Base-by-base conservation (phyloP, 2,113 vertebrate genomes). In the Orthochromis indermauri region DNA sequence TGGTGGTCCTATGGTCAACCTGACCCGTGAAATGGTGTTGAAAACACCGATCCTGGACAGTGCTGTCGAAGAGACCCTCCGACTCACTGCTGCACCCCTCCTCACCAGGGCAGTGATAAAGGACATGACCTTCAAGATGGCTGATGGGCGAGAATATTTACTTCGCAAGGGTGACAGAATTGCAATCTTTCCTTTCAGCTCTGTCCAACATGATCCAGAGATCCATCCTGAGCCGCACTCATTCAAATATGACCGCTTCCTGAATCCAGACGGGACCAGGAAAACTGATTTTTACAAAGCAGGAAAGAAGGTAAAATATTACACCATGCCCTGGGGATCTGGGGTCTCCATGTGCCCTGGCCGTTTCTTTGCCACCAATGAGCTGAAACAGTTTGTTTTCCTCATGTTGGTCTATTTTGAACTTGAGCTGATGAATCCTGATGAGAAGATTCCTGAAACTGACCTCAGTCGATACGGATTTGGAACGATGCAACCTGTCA, bases 261-360 rank as follows among this genome's bases (percentile, higher is more conserved):
- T 99, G 7, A 97, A 96, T 28, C 89, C 96, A 1, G 93, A 97
- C 0, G 96, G 97, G 21, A 96, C 84, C 92, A 97, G 90, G 84
- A 99, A 97, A 61, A 95, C 96, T 0, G 93, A 97, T n/a, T 99
- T 99, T 93, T 98, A 96, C 91, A 99, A 97, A 90, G 89, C 89
- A 0, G 98, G 97, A 12, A 97, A 96, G 88, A 98, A 51, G 8
- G 11, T 42, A 42, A 42, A 42, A 42, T 42, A 42, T 42, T 42
- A 40, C 93, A 97, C 2, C 94, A 98, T 99, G 98, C 98, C 98
- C 0, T 99, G 98, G 98, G 98, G 98, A 0, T 96, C 97, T 0
- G 98, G 98, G 1, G 85, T 96, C 33, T 97, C 97, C 82, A 97
- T 96, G 86, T 99, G 98, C 45, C 98, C 98, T 0, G 98, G 98